These are phyloP conservation scores for Forbesichthys agassizii DNA, from an alignment of 2,113 vertebrate genomes.

Conservation along the genomic window DNA sequence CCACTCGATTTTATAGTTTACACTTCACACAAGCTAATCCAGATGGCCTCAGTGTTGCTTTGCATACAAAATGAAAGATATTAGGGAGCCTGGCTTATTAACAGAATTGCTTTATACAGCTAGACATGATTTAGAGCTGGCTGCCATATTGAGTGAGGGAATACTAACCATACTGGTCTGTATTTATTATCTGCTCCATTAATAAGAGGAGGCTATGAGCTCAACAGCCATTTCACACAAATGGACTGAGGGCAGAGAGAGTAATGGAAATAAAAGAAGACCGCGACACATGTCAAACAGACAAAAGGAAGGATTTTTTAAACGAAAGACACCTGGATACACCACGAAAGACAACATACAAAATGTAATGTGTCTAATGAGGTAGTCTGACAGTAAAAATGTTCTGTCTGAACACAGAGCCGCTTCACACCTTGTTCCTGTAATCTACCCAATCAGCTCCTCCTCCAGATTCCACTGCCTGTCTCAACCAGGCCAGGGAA, in stretches of 20 bases:
- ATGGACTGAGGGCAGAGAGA: conserved; percentile 52
- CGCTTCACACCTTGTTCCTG: conserved; percentile 52
- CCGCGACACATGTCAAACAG: conserved; percentile 48
- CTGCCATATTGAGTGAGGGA: conserved; percentile 71
- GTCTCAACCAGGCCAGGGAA: conserved; percentile 47
- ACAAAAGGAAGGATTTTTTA: conserved; percentile 40
- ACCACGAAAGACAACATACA: conserved; percentile 25
- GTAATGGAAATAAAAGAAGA: conserved; percentile 38
- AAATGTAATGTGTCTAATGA: conserved; percentile 27
- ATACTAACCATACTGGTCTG: conserved; percentile 62
- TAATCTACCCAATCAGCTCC: conserved; percentile 46
- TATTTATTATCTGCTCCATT: conserved; percentile 73
- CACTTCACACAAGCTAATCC: conserved; percentile 38
- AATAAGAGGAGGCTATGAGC: conserved; percentile 66
- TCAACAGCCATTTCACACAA: conserved; percentile 66
- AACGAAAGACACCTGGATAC: conserved; percentile 45
- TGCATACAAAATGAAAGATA: conserved; percentile 68
- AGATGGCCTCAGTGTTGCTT: conserved; percentile 49
- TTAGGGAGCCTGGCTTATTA: conserved; percentile 62
- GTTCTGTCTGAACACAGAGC: conserved; percentile 41
- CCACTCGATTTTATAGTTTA: conserved; percentile 47
- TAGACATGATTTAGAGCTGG: conserved; percentile 68
- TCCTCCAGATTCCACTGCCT: conserved; percentile 58
- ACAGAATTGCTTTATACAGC: conserved; percentile 66
- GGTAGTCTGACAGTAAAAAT: conserved; percentile 22